Conservation (phyloP, 2,113 vertebrate species). For the Apaloderma vittatum region DNA sequence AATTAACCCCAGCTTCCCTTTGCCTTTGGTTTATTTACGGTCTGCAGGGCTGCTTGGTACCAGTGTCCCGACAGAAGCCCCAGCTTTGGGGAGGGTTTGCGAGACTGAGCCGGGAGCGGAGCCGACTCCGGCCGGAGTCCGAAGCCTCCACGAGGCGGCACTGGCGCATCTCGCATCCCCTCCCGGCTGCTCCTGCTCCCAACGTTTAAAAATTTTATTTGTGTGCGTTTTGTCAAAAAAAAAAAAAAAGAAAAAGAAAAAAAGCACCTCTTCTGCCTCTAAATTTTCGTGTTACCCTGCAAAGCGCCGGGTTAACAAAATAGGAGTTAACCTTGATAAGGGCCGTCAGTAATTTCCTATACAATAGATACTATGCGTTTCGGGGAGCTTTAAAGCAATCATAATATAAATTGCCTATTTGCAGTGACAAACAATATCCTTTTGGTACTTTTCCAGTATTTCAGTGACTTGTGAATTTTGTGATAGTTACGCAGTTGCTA, state of each 20-base stretch:
- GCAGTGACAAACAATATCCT: constrained; percentile 63
- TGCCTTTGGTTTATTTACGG: constrained; percentile 45
- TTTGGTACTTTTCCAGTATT: constrained; percentile 30
- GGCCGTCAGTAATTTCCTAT: constrained; percentile 61
- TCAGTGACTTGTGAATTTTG: background rate
- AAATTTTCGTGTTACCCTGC: constrained; percentile 80
- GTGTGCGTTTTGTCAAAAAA: constrained; percentile 77
- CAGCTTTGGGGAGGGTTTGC: constrained; percentile 5
- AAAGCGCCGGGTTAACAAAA: constrained; percentile 77
- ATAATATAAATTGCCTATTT: constrained; percentile 69
- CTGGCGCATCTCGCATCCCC: constrained; percentile 89
- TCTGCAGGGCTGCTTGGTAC: background rate
- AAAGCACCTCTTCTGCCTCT: constrained; percentile 71
- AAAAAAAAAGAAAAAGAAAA: constrained; percentile 26
- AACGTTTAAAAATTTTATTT: constrained; percentile 77
- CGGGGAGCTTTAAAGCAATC: constrained; percentile 66
- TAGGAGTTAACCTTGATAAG: constrained; percentile 72
- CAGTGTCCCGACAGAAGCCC: constrained; percentile 8
- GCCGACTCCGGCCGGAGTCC: background rate
- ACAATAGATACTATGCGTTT: constrained; percentile 12
- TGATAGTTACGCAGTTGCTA: background rate
- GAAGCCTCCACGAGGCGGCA: constrained; percentile 94
- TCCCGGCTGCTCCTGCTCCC: constrained; percentile 18
- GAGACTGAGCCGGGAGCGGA: constrained; percentile 29
- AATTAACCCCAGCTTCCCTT: constrained; percentile 3